phyloP scores from a whole-genome alignment of 2,113 vertebrate genomes.

The Arizona elegans region DNA sequence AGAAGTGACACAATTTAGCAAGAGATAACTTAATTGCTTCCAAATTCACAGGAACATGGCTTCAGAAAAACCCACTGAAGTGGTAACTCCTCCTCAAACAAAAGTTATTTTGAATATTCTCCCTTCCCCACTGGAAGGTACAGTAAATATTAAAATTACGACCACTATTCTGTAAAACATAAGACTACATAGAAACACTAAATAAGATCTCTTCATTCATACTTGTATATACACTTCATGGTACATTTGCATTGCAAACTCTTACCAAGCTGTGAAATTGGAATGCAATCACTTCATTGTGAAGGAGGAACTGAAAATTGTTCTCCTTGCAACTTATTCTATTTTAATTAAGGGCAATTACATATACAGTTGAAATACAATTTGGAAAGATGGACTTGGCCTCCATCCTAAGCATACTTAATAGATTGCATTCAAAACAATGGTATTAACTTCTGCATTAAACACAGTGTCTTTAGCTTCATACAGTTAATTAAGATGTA shows the following conservation, averaged over 20 bases:
- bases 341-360: slow-evolving; percentile 42
- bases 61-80: slow-evolving; percentile 24
- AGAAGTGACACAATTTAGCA: neutral
- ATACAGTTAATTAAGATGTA: neutral
- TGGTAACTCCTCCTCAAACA: slow-evolving; percentile 13
- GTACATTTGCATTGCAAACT: neutral
- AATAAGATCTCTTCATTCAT: neutral
- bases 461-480: neutral
- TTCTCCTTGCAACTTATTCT: slow-evolving; percentile 10
- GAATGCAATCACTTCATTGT: slow-evolving; percentile 1
- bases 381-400: slow-evolving; percentile 7
- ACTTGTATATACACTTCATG: neutral
- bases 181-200: slow-evolving; percentile 2
- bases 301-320: neutral
- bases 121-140: neutral
- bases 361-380: neutral
- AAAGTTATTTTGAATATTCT: slow-evolving; percentile 17
- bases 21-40: slow-evolving; percentile 34
- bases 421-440: neutral
- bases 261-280: slow-evolving; percentile 45
- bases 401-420: slow-evolving; percentile 1
- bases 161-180: neutral
- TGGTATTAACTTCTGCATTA: neutral
- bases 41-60: slow-evolving; percentile 12
- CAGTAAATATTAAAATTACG: neutral